phyloP scores from a whole-genome alignment of 2,888 invertebrate genomes.

The Drosophila stalkeri region DNA sequence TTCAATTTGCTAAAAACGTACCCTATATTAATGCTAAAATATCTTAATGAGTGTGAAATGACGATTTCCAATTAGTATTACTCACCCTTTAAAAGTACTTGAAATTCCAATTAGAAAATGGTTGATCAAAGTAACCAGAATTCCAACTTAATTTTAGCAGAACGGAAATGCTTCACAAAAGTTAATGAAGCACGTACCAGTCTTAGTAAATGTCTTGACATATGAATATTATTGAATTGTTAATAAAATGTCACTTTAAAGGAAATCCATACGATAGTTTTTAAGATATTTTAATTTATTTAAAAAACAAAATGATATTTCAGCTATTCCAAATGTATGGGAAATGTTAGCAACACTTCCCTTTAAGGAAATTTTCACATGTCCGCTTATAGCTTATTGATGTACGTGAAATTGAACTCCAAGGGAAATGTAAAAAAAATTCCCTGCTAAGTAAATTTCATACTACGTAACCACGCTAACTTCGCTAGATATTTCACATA shows the following conservation, averaged over 20 bases:
- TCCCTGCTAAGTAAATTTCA: accelerated
- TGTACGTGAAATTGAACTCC: not conserved
- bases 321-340: too few relatives aligned
- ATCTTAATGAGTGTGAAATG: too few relatives aligned
- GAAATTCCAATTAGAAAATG: too few relatives aligned
- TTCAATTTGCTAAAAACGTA: too few relatives aligned
- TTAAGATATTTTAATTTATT: not conserved
- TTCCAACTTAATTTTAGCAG: not conserved
- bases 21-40: too few relatives aligned
- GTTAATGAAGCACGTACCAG: too few relatives aligned
- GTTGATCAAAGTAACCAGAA: not conserved
- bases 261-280: not conserved
- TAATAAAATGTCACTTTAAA: not conserved
- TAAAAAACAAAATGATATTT: too few relatives aligned
- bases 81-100: too few relatives aligned
- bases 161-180: too few relatives aligned
- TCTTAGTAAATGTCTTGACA: too few relatives aligned
- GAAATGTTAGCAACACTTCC: not conserved
- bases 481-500: not conserved
- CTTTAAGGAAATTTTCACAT: not conserved
- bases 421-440: not conserved
- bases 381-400: not conserved
- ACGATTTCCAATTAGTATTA: too few relatives aligned
- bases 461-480: not conserved
- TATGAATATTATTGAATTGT: not conserved